Evolutionary conservation across 2,888 invertebrate species (phyloP), one percentile per base, ranked within the genome.

Genomic region (Mesochorus sp.): DNA sequence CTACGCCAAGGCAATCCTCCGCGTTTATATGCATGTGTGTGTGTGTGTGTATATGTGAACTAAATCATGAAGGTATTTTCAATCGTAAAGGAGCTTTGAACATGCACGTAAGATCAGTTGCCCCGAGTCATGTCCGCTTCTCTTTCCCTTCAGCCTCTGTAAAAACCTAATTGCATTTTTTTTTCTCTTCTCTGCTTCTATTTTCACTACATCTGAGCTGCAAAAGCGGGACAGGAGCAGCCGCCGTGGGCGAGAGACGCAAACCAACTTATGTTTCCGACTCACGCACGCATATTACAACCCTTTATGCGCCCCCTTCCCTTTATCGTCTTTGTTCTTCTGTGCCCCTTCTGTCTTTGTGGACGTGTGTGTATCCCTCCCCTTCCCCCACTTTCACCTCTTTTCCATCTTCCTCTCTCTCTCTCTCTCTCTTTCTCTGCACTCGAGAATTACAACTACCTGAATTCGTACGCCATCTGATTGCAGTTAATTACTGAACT

Each of bases 401-500:
- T 28, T 12, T 57, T 19, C 14, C 66, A 24, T 21, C 12, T 37
- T 39, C 39, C 37, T 34, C 68, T 42, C 49, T 39, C 34, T 31
- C 28, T 62, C 68, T 44, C 72, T 70, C 42, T 24, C 31, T 17
- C 26, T 28, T 12, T 57, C 26, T 12, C 66, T 64, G 64, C 49
- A 51, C 70, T 76, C 47, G 79, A 83, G 85, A 87, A 80, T 85
- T 85, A 87, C 84, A 77, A 84, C 85, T 85, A 85, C 85, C 82
- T 88, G 86, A 87, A 87, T 86, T 86, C 82, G 81, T 85, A 83
- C 81, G 80, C 85, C 86, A 88, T 89, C 89, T 87, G 88, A 88
- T 88, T 85, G 84, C 80, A 85, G 83, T 88, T 89, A 88, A 89
- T 88, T 88, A 87, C 86, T 77, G 81, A 84, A 77, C 85, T 89